These are phyloP conservation scores for Thereva unica DNA, from an alignment of 2,888 invertebrate species.

Conservation along the genomic window DNA sequence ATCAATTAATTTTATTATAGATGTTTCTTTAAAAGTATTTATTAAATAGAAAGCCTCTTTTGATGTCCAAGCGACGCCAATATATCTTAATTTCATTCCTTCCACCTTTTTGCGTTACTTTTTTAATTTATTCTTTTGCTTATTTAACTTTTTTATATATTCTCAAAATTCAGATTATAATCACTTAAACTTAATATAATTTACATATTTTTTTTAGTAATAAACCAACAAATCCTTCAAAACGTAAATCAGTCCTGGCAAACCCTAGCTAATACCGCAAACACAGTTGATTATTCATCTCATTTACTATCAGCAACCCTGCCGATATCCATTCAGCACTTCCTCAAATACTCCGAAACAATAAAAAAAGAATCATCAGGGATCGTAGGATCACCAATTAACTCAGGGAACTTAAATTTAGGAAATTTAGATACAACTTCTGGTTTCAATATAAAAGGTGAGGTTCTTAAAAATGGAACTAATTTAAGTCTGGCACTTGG, in stretches of 20 bases:
- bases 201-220: constrained; percentile 47
- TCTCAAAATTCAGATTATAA: no score
- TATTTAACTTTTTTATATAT: not conserved
- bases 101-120: not conserved
- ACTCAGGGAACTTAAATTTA: constrained; percentile 55
- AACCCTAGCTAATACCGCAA: constrained; percentile 58
- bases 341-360: constrained; percentile 59
- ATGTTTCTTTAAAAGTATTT: no score
- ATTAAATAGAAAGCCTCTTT: no score
- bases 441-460: constrained; percentile 54
- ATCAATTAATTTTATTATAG: no score
- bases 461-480: constrained; percentile 56
- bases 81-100: no score
- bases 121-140: not conserved
- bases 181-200: no score
- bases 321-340: constrained; percentile 60
- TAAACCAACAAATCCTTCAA: constrained; percentile 59
- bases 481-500: constrained; percentile 57
- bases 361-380: constrained; percentile 59
- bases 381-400: constrained; percentile 52
- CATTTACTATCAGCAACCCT: constrained; percentile 59
- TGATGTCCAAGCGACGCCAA: no score
- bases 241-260: constrained; percentile 60
- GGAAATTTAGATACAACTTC: constrained; percentile 50
- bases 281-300: constrained; percentile 59